phyloP scores from a whole-genome alignment of 2,113 vertebrate species.

The Gallinago undulata region DNA sequence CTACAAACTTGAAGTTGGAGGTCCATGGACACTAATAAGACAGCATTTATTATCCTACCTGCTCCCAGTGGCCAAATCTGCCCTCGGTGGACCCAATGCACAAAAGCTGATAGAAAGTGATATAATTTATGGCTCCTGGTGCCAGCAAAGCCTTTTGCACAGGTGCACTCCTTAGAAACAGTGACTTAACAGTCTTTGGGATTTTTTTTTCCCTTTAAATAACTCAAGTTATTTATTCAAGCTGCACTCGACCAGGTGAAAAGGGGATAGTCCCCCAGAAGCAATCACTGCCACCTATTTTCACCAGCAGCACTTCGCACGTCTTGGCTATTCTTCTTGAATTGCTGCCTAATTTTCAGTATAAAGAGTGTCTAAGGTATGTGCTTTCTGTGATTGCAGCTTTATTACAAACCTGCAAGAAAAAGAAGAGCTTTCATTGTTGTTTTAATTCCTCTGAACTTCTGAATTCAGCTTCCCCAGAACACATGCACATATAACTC shows the following conservation, averaged over 20 bases:
- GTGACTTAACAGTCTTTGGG: not conserved
- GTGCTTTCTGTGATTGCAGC: not conserved
- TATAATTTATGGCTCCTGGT: not conserved
- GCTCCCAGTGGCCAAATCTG: fast-evolving
- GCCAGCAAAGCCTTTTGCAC: not conserved
- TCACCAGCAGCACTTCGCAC: conserved; percentile 1
- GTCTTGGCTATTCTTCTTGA: conserved; percentile 9
- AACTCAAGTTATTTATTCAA: no score
- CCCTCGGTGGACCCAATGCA: not conserved
- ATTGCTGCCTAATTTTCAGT: not conserved
- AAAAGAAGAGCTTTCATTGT: not conserved
- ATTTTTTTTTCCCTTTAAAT: not conserved
- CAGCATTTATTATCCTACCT: not conserved
- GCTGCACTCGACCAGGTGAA: not conserved
- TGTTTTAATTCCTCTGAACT: conserved; percentile 11
- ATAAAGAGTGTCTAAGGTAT: not conserved
- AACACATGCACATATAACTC: not conserved
- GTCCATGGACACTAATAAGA: not conserved
- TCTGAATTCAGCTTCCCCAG: not conserved
- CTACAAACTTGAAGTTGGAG: not conserved
- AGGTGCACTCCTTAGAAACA: not conserved
- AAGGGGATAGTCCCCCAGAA: not conserved
- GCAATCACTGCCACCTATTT: not conserved
- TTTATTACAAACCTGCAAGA: not conserved
- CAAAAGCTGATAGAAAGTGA: not conserved